Base-by-base conservation (phyloP, 2,797 vertebrate genomes). In the Aulostomus chinensis region DNA sequence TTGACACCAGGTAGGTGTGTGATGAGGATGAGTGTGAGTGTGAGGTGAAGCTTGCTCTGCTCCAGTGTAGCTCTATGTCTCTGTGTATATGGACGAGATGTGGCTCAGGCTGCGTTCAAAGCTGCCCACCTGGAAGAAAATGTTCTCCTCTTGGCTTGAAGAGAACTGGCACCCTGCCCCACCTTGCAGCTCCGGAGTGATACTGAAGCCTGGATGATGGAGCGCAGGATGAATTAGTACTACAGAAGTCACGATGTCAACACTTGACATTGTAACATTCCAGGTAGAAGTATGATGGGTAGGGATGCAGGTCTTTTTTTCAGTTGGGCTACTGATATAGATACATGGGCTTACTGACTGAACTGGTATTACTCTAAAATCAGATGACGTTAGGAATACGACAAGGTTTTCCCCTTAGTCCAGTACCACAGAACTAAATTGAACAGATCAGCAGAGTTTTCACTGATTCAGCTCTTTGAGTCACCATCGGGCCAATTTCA, bases 91-190 rank as follows among this genome's bases (percentile, higher is more conserved):
- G 20, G 95, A 95, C 18, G 96, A 93, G 69, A 98, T 93, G 86
- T 97, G 96, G 84, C 89, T 94, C 84, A 99, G 90, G 86, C 93
- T 94, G 74, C 95, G 96, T 79, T 99, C 95, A 10, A 97, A 97
- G 81, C 91, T 92, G 53, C 94, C 87, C 7, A 93, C 93, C 83
- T 93, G 95, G 86, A 96, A 97, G 91, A 97, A 98, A 68, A 93
- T 75, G 40, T 81, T 94, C 70, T 97, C 96, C 46, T 97, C 96
- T 0, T 93, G 88, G 58, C 92, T 88, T 1, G 60, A 89, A 31
- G 86, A 87, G 83, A 93, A 90, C 74, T 93, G 90, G 75, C 93
- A 94, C 1, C 93, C 90, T 0, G 89, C 47, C 0, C 88, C 82
- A 9, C 91, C 93, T 0, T 92, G 92, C 36, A 93, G 86, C 51